These are phyloP conservation scores for Frieseomelitta varia DNA, from an alignment of 1,140 invertebrate genomes.

Conservation along the genomic window DNA sequence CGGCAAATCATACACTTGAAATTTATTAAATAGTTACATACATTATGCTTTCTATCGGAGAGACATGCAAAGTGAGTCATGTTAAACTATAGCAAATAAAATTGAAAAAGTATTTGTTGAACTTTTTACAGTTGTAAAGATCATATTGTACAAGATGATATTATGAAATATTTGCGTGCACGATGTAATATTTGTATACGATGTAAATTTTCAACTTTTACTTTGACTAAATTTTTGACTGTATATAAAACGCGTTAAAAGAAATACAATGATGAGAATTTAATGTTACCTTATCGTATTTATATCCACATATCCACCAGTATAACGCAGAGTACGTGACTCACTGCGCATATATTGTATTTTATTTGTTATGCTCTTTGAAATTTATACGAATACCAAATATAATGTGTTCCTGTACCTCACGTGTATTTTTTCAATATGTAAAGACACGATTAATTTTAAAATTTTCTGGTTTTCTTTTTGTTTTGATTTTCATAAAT, in stretches of 20 bases:
- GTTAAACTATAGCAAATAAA: not conserved
- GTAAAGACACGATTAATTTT: constrained; percentile 22
- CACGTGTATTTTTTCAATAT: not conserved
- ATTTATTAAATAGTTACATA: not conserved
- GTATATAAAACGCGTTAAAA: not conserved
- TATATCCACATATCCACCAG: no score
- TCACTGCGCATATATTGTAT: not conserved
- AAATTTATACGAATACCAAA: not conserved
- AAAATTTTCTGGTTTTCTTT: constrained; percentile 11
- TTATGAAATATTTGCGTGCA: not conserved
- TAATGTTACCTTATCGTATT: no score
- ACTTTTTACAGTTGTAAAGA: not conserved
- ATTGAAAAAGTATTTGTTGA: not conserved
- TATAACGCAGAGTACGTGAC: not conserved
- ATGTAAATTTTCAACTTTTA: not conserved
- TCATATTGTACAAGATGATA: not conserved
- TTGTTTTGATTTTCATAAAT: constrained; percentile 14
- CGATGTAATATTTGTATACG: no score
- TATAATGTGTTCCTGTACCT: not conserved
- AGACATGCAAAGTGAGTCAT: not conserved
- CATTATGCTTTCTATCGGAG: not conserved
- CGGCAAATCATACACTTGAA: not conserved
- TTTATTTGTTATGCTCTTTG: not conserved
- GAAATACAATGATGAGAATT: not conserved
- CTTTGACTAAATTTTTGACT: not conserved